phyloP scores from a whole-genome alignment of 2,113 vertebrate species.

The Gnathonemus longibarbis region DNA sequence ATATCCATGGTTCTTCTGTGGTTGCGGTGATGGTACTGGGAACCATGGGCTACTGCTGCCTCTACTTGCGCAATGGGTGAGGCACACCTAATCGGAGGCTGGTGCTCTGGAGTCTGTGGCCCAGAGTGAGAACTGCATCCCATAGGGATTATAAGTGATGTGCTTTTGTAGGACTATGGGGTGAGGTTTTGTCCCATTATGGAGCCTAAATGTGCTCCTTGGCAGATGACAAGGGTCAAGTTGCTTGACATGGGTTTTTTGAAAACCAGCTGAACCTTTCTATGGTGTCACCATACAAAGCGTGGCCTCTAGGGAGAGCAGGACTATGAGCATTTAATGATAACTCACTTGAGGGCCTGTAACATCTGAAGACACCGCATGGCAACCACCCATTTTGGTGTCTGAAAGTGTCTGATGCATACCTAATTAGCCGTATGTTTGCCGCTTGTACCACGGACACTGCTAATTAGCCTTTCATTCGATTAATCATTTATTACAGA shows the following conservation, averaged over 20 bases:
- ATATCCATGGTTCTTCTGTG: neutral
- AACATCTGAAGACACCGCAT: neutral
- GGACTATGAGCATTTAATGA: neutral
- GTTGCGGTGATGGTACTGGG: neutral
- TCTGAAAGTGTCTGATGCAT: slow-evolving; percentile 52
- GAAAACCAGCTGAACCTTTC: neutral
- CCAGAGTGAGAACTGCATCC: neutral
- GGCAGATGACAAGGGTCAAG: slow-evolving; percentile 9
- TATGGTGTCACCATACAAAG: neutral
- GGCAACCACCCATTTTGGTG: neutral
- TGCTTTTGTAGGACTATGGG: neutral
- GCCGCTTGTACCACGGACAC: slow-evolving; percentile 61
- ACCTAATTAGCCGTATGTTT: slow-evolving; percentile 59
- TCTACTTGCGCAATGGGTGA: neutral
- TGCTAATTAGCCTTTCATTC: slow-evolving; percentile 62
- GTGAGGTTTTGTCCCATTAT: neutral
- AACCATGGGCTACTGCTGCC: neutral
- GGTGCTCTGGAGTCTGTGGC: neutral
- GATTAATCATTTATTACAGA: slow-evolving; percentile 59
- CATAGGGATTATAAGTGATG: neutral
- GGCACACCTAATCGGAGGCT: neutral
- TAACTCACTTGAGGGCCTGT: neutral
- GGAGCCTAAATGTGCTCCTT: neutral
- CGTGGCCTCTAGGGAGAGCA: neutral
- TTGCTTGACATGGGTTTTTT: neutral